Base-by-base conservation (phyloP, 2,888 invertebrate genomes). In the Nomada hirtipes region DNA sequence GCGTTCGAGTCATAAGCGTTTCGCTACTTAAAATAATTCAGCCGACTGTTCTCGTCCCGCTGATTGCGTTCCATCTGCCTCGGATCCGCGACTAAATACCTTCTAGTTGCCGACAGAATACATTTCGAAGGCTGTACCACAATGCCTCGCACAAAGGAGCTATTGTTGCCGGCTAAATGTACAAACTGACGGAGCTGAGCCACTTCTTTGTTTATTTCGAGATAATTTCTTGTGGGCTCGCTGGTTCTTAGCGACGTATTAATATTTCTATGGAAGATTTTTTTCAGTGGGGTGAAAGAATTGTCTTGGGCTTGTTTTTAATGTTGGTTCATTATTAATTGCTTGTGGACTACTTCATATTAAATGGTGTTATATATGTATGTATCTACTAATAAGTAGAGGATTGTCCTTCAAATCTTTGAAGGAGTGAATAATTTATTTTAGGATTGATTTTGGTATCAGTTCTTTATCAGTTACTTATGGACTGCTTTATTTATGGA, bases 21-120 rank as follows among this genome's bases (percentile, higher is more conserved):
- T 67, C 77, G 68, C 82, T 86, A 84, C 82, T 86, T 86, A 76
- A 86, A 86, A 86, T 84, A 84, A 86, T 86, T 86, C 84, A 73
- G 60, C 82, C 82, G 69, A 64, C 82, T 82, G 74, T 75, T 83
- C 83, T 20, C 64, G 64, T 71, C 50, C 64, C 72, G 77, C 57
- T 75, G 83, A 78, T 83, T 73, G 75, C 82, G 64, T 69, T 76
- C 78, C 74, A 68, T 77, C 77, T 74, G 73, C 57, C 80, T 70
- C 11, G 57, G 47, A 65, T 82, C 52, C 60, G 59, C 69, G 59
- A 59, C 70, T 72, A 63, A 65, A 74, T 81, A 57, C 68, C 68
- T 26, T 13, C 57, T 44, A n/a, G 68, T 69, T 69, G 68, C 42
- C 44, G 2, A 42, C 23, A 4, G 68, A 68, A 57, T 44, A 69